Base-by-base conservation (phyloP, 1,140 invertebrate genomes). In the Theocolax elegans region DNA sequence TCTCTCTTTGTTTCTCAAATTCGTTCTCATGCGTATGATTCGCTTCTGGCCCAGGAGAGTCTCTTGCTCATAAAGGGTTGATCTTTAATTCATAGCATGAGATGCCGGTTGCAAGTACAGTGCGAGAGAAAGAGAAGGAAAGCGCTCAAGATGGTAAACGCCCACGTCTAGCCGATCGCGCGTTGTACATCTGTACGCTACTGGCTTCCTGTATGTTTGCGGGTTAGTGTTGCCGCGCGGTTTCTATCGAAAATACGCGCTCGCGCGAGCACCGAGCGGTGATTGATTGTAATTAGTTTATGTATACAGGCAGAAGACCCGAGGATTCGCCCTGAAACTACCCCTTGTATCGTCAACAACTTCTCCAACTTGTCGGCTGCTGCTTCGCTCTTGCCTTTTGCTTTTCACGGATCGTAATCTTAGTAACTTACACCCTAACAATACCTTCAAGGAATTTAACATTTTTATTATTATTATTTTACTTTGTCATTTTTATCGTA, bases 271-370 rank as follows among this genome's bases (percentile, higher is more conserved):
- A 29, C 9, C 25, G 63, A 40, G 38, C 42, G 35, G 74, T 76
- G 74, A 76, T 75, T 75, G 75, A 78, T 78, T 76, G 67, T 78
- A 78, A 78, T 78, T 74, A 76, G 74, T 76, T 76, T 71, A 74
- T 70, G 74, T 70, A 70, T 66, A 69, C 62, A 64, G 13, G 13
- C 2, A 15, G 12, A 72, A 68, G 54, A 46, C 25, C 65, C 65
- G 25, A 46, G 42, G 65, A 58, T 67, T 67, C 65, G 3, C 42
- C 23, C 40, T n/a, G 27, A 63, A 62, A 56, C 62, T 21, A 15
- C n/a, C 46, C 10, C 40, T 8, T n/a, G 21, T 58, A 62, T 62
- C 59, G 59, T 62, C 59, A 35, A 62, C 59, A 64, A 64, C 62
- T 64, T 49, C 48, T 9, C 59, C 42, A 19, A 3, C 44, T 48